Evolutionary conservation across 2,888 invertebrate genomes (phyloP), one percentile per base, ranked within the genome.

Genomic region (Diadegma fenestrale): DNA sequence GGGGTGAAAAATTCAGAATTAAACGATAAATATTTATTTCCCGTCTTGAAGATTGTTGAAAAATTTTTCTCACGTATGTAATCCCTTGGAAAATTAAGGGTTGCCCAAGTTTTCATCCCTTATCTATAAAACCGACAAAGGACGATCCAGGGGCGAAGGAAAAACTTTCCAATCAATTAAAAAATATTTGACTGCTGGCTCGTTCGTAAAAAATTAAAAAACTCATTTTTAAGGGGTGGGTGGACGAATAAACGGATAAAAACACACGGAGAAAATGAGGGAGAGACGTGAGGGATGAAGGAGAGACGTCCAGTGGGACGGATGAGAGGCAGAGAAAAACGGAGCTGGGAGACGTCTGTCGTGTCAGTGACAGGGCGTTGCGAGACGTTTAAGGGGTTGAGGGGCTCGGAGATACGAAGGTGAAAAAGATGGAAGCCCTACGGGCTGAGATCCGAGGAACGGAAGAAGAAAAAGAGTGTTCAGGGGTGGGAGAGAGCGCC

Each of bases 271-370:
- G 26, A 30, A 80, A 63, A 73, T 80, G 76, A 48, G 75, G 80
- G 12, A 58, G 22, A 61, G 78, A 71, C 26, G 76, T 81, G 84
- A 84, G 84, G 87, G 69, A 58, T 76, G 82, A 17, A 61, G 61
- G 45, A 75, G 76, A 69, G 45, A 82, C 80, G 80, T 82, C 80
- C 85, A 26, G 51, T 26, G 51, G 80, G 80, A 85, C 51, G 82
- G 87, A 89, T 89, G 86, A 88, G 87, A 84, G 79, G 82, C 84
- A 82, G 88, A 88, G 87, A 90, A 90, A 89, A 90, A 90, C 87
- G 87, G 78, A 87, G 87, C 80, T 87, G 81, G 86, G 86, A 90
- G 88, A 90, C 85, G 88, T 89, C 89, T 89, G 87, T 88, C 87
- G 87, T 88, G 82, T 75, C 76, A 68, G 83, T 80, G 84, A 84